Evolutionary conservation across 2,888 invertebrate genomes (phyloP), one percentile per base, ranked within the genome.

Genomic region (Xylota sylvarum): DNA sequence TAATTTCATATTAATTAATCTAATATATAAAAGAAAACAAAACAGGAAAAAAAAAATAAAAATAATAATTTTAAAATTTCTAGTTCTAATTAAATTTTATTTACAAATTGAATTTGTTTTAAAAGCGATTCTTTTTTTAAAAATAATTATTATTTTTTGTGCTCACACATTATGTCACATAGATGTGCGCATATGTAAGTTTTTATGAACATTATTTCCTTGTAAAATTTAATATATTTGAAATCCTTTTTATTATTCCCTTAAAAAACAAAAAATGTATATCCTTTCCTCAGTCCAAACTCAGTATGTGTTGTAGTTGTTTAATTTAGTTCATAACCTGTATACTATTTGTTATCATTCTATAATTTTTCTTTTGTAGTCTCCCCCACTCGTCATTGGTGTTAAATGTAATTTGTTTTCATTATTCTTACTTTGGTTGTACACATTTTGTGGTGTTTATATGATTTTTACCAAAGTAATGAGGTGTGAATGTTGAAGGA

Each of bases 141-240:
- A 64, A 56, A 60, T 55, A 32, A 52, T 37, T 72, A 86, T 82
- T 82, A 62, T 84, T 88, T 88, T 77, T 77, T 85, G 56, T 77
- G 85, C 87, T 85, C 87, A 85, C 85, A 73, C 70, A 88, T 88
- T 85, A 84, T 84, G 64, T 88, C 87, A 84, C 79, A 79, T 88
- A 88, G 87, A 80, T 88, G 87, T 88, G 87, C 87, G 87, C 87
- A 88, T 80, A 88, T 88, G 87, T 88, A 88, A 85, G 87, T 88
- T 88, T 69, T 70, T 70, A 50, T 46, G 43, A 80, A 81, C 67
- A 76, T 85, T 80, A 48, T 85, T 50, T 85, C 50, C 23, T 65
- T 77, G 72, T 60, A 79, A 55, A 67, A 19, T 64, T 64, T n/a
- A 70, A 73, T 67, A 19, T 78, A 56, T 46, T 40, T 40, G 6